phyloP scores from a whole-genome alignment of 2,797 vertebrate genomes.

The Pteronotus mesoamericanus region DNA sequence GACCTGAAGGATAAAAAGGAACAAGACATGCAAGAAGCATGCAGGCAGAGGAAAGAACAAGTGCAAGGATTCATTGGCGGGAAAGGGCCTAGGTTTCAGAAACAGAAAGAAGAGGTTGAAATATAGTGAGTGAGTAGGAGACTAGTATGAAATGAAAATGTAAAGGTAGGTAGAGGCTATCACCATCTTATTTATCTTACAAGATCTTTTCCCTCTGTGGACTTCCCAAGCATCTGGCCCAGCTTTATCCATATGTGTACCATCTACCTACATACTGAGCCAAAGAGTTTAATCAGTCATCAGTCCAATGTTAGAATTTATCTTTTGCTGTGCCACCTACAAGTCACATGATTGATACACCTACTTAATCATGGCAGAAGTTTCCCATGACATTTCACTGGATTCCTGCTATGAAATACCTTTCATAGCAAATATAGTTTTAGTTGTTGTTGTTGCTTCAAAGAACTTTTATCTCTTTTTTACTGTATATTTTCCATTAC shows the following conservation, averaged over 20 bases:
- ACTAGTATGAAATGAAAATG: not conserved
- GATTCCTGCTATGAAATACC: not conserved
- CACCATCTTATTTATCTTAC: not conserved
- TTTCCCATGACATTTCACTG: not conserved
- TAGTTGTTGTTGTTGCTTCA: no score
- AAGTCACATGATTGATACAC: slow-evolving; percentile 11
- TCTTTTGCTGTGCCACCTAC: not conserved
- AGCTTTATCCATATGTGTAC: not conserved
- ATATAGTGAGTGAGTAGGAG: not conserved
- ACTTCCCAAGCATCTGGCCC: not conserved
- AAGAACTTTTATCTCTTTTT: not conserved
- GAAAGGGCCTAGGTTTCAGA: not conserved
- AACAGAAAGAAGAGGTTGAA: not conserved
- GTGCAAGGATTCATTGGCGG: not conserved
- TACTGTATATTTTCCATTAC: no score
- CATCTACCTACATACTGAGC: slow-evolving; percentile 19
- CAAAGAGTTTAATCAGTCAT: slow-evolving; percentile 2
- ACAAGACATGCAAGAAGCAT: not conserved
- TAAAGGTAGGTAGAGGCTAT: not conserved
- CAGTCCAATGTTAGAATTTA: not conserved
- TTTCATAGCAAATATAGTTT: not conserved
- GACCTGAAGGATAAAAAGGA: not conserved
- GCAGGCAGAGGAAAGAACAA: not conserved
- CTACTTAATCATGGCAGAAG: slow-evolving; percentile 4
- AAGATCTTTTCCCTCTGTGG: not conserved